Percentiles rank a stretch among this genome's conserved stretches.
These are phyloP conservation scores for Stegastes partitus DNA, from an alignment of 2,113 vertebrate species.

Conservation along the genomic window DNA sequence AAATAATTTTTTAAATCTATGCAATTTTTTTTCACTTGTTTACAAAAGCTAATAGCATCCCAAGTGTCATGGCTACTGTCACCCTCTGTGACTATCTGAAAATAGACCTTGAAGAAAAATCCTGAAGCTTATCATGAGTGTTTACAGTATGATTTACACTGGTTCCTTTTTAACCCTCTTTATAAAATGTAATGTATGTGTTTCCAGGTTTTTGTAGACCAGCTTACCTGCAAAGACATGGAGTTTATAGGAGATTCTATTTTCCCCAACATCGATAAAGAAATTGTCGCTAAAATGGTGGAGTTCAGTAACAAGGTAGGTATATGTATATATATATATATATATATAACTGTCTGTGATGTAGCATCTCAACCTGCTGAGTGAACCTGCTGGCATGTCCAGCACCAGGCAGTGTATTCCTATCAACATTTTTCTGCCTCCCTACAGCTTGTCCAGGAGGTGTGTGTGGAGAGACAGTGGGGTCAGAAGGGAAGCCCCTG, in stretches of 20 bases:
- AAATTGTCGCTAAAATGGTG: slow-evolving; percentile 92
- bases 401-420: too few species aligned
- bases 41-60: too few species aligned
- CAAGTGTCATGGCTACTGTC: too few species aligned
- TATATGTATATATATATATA: background rate
- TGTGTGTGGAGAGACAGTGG: slow-evolving; percentile 91
- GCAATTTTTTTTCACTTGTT: too few species aligned
- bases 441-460: slow-evolving; percentile 90
- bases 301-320: slow-evolving; percentile 94
- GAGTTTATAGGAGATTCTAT: slow-evolving; percentile 91
- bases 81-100: too few species aligned
- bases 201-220: slow-evolving; percentile 94
- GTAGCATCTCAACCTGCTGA: background rate
- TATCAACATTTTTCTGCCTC: background rate
- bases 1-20: too few species aligned
- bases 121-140: too few species aligned
- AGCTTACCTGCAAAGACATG: slow-evolving; percentile 93
- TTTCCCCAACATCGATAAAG: slow-evolving; percentile 91
- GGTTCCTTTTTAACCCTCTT: background rate
- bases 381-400: too few species aligned
- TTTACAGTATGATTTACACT: background rate
- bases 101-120: too few species aligned
- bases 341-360: background rate
- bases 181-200: background rate
- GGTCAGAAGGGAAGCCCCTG: slow-evolving; percentile 96